A percentile compares a stretch with the other conserved stretches of the same genome.
Conservation (phyloP, 2,113 vertebrate genomes). For the Vanacampus margaritifer region DNA sequence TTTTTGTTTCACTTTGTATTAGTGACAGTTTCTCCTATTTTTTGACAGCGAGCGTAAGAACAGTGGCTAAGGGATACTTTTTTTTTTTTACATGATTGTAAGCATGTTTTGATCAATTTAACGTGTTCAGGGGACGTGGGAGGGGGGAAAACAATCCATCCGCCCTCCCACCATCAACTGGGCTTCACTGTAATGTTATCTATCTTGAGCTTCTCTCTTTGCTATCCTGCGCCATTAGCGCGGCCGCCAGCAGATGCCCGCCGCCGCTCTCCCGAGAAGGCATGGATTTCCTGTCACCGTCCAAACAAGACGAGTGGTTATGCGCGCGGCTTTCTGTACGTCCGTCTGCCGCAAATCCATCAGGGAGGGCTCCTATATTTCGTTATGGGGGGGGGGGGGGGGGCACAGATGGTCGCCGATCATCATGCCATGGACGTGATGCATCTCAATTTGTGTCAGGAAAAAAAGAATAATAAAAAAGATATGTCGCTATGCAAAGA, state of each 20-base stretch:
- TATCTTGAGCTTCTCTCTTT: background rate
- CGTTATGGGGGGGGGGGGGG: slow-evolving; percentile 27
- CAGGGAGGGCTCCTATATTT: slow-evolving; percentile 49
- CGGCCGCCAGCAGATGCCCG: slow-evolving; percentile 31
- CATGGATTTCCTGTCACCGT: slow-evolving; percentile 65
- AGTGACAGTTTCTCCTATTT: too few species aligned
- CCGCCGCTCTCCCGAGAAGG: slow-evolving; percentile 38
- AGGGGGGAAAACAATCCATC: background rate
- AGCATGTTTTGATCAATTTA: background rate
- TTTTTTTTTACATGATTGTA: too few species aligned
- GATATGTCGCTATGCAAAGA: slow-evolving; percentile 59
- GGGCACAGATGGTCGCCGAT: slow-evolving; percentile 68
- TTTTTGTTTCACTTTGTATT: too few species aligned
- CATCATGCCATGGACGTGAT: slow-evolving; percentile 62
- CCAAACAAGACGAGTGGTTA: slow-evolving; percentile 58
- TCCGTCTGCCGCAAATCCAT: slow-evolving; percentile 59
- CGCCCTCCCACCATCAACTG: background rate
- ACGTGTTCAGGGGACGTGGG: background rate
- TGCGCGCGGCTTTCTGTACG: slow-evolving; percentile 36
- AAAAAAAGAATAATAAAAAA: slow-evolving; percentile 45
- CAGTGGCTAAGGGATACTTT: too few species aligned
- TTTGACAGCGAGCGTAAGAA: too few species aligned
- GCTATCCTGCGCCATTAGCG: slow-evolving; percentile 35
- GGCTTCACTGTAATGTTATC: background rate
- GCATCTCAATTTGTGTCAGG: slow-evolving; percentile 62